Conservation (phyloP, 2,888 invertebrate genomes). For the Pseudeuparius sepicola region DNA sequence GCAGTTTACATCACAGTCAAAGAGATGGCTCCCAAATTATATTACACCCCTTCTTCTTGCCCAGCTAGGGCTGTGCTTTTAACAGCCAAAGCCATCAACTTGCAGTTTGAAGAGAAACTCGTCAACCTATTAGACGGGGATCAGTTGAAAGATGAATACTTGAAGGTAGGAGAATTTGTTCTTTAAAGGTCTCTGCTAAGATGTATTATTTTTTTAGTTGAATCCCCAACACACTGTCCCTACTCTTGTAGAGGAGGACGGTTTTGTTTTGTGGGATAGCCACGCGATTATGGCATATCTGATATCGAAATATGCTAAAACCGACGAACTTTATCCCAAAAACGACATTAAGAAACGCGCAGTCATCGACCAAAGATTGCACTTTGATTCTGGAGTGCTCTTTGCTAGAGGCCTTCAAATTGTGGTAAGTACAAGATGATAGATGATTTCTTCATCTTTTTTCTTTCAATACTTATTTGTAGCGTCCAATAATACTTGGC, state of each 20-base stretch:
- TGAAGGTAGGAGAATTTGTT: constrained; percentile 39
- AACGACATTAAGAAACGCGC: constrained; percentile 43
- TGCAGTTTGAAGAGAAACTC: constrained; percentile 37
- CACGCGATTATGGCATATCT: constrained; percentile 42
- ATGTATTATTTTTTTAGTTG: constrained; percentile 24
- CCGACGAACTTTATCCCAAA: constrained; percentile 44
- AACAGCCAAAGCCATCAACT: constrained; percentile 37
- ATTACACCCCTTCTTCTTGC: constrained; percentile 31
- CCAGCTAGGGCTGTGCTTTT: constrained; percentile 42
- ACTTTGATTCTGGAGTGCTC: constrained; percentile 44
- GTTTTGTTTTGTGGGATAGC: constrained; percentile 36
- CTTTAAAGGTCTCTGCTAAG: too few species aligned
- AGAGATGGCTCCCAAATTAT: constrained; percentile 19
- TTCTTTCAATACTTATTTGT: too few species aligned
- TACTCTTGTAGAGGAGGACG: constrained; percentile 41
- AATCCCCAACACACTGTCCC: constrained; percentile 44
- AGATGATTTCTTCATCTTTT: background rate
- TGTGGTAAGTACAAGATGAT: constrained; percentile 12
- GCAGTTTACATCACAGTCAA: too few species aligned
- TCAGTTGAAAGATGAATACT: constrained; percentile 35
- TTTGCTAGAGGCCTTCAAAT: constrained; percentile 32
- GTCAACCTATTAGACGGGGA: constrained; percentile 37
- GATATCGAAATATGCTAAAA: constrained; percentile 42
- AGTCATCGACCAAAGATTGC: constrained; percentile 43
- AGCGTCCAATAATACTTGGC: too few species aligned